Conservation (phyloP, 2,797 vertebrate genomes). For the Oreochromis mossambicus region DNA sequence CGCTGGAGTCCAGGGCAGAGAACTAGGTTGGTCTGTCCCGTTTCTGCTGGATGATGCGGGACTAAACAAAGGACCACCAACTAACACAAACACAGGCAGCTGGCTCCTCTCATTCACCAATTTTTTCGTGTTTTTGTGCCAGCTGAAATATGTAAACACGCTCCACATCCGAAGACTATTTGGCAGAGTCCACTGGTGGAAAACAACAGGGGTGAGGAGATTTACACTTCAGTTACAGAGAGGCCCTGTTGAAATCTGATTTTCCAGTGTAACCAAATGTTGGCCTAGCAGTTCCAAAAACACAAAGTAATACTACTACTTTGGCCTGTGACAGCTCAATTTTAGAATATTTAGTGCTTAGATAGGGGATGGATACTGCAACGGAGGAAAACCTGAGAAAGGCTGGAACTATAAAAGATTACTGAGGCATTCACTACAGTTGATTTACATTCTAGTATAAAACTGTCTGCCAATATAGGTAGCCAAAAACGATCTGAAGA, state of each 20-base stretch:
- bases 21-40: slow-evolving; percentile 12
- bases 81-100: slow-evolving; percentile 35
- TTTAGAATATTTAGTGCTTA: neutral
- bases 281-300: neutral
- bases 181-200: neutral
- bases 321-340: neutral
- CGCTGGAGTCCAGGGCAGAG: neutral
- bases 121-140: neutral
- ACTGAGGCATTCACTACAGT: neutral
- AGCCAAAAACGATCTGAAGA: neutral
- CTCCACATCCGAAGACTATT: neutral
- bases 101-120: neutral
- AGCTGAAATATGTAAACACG: neutral
- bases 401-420: neutral
- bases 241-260: neutral
- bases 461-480: neutral
- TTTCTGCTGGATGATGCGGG: slow-evolving; percentile 51
- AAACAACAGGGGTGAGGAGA: neutral
- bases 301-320: neutral
- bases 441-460: neutral
- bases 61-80: slow-evolving; percentile 65
- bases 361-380: neutral
- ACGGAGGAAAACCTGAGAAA: neutral
- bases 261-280: neutral
- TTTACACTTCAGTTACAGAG: neutral